Percentiles rank a stretch among this genome's conserved stretches.
These are phyloP conservation scores for Acanthosoma haemorrhoidale DNA, from an alignment of 2,888 invertebrate species.

Conservation along the genomic window DNA sequence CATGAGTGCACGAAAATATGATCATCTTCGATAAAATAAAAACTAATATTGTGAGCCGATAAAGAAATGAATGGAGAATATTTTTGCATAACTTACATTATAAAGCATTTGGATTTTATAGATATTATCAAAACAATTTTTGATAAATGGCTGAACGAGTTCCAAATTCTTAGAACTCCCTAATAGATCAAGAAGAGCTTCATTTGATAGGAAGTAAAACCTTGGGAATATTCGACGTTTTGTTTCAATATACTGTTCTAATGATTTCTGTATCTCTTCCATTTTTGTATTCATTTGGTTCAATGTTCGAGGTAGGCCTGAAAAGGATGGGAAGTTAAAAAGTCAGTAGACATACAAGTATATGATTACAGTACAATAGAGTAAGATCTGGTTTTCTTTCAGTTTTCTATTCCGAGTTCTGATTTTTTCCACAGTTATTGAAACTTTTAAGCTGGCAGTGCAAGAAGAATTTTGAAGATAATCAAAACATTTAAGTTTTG, in stretches of 20 bases:
- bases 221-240: slow-evolving; percentile 83
- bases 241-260: slow-evolving; percentile 81
- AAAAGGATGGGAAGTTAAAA: too few relatives aligned
- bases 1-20: too few relatives aligned
- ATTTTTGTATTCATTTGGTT: slow-evolving; percentile 68
- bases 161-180: slow-evolving; percentile 74
- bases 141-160: slow-evolving; percentile 75
- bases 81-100: slow-evolving; percentile 47
- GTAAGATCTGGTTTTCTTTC: neutral
- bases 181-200: slow-evolving; percentile 53
- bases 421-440: too few relatives aligned
- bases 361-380: neutral
- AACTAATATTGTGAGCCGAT: too few relatives aligned
- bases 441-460: too few relatives aligned
- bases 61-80: too few relatives aligned
- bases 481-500: too few relatives aligned
- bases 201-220: slow-evolving; percentile 77
- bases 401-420: neutral
- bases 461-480: too few relatives aligned
- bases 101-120: slow-evolving; percentile 64
- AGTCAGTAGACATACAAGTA: neutral
- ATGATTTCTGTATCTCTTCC: slow-evolving; percentile 72
- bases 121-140: slow-evolving; percentile 83
- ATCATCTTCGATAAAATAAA: too few relatives aligned
- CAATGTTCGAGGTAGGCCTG: slow-evolving; percentile 59